Evolutionary conservation across 2,797 vertebrate genomes (phyloP).

Genomic region (Cheirogaleus major): DNA sequence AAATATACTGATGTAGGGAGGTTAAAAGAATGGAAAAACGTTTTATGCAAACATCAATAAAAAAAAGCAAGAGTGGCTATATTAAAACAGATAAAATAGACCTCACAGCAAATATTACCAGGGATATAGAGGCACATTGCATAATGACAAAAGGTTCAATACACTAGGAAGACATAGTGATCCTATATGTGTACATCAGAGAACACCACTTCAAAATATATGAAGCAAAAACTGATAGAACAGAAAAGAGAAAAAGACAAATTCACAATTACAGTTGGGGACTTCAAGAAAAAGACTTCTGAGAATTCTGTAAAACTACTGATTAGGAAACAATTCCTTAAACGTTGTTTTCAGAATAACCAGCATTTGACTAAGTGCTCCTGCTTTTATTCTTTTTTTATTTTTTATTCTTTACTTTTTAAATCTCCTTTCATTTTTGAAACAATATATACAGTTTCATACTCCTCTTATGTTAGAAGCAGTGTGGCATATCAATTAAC

Average conservation of each 20-base stretch:
- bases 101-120: not conserved
- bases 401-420: too few species aligned
- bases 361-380: not conserved
- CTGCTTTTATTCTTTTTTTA: not conserved
- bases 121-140: not conserved
- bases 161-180: not conserved
- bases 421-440: not conserved
- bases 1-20: not conserved
- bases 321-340: not conserved
- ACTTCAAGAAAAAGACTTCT: not conserved
- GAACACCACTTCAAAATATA: not conserved
- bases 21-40: not conserved
- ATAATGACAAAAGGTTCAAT: not conserved
- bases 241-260: not conserved
- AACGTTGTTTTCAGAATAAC: not conserved
- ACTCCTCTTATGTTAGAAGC: not conserved
- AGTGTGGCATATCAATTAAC: not conserved
- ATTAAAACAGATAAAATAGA: conserved; percentile 20
- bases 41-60: not conserved
- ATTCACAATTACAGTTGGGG: not conserved
- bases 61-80: not conserved
- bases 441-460: not conserved
- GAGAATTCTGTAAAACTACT: not conserved
- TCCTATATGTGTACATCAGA: not conserved
- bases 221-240: not conserved